Conservation (phyloP, 2,888 invertebrate species). For the Gisinianus flammeolus region DNA sequence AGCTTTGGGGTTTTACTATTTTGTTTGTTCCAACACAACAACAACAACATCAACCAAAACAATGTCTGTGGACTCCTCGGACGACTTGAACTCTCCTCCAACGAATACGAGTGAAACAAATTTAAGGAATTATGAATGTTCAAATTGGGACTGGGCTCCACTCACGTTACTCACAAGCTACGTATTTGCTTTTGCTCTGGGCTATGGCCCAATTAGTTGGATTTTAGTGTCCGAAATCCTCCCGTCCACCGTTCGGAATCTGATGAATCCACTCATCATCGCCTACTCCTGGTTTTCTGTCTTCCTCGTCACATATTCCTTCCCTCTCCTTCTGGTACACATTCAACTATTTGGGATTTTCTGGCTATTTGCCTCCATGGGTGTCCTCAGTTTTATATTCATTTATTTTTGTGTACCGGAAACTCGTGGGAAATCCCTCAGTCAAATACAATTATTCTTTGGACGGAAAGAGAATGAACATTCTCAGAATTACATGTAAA, state of each 20-base stretch:
- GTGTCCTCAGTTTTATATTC: constrained; percentile 47
- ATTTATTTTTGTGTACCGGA: constrained; percentile 53
- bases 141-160: constrained; percentile 49
- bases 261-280: constrained; percentile 50
- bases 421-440: constrained; percentile 49
- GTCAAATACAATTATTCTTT: constrained; percentile 51
- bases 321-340: constrained; percentile 47
- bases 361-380: constrained; percentile 45
- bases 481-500: neutral
- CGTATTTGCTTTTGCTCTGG: constrained; percentile 51
- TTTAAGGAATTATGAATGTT: no score
- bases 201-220: constrained; percentile 52
- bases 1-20: constrained; percentile 48
- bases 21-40: constrained; percentile 35
- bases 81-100: neutral
- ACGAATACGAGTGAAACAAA: no score
- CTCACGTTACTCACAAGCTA: constrained; percentile 47
- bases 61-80: neutral
- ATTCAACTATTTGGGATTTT: constrained; percentile 53
- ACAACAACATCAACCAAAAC: no score
- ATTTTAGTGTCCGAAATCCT: constrained; percentile 50
- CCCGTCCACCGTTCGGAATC: constrained; percentile 43
- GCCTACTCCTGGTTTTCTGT: constrained; percentile 57
- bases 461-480: neutral
- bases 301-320: constrained; percentile 53